phyloP scores from a whole-genome alignment of 2,113 vertebrate genomes.

The Corvus cornix region DNA sequence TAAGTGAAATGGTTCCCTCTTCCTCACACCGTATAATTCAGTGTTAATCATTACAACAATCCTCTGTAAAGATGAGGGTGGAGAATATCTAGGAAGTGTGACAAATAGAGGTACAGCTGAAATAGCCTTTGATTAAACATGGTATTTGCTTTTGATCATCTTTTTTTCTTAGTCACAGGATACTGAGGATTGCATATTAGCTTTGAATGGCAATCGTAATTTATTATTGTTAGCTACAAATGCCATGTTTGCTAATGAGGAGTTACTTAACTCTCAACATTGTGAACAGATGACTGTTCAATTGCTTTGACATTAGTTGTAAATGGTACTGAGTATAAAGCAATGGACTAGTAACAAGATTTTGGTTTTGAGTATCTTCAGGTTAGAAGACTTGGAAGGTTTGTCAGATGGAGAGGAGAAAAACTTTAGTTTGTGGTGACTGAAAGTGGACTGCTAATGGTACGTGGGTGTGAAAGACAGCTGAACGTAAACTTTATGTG shows the following conservation, averaged over 20 bases:
- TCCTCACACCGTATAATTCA: not conserved
- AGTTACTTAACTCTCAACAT: not conserved
- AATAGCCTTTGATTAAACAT: not conserved
- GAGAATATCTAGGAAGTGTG: not conserved
- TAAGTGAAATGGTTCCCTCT: not conserved
- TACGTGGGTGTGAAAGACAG: not conserved
- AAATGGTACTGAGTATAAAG: not conserved
- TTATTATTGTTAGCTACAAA: not conserved
- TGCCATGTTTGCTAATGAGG: not conserved
- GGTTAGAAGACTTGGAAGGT: not conserved
- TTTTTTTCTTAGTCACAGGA: not conserved
- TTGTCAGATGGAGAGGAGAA: not conserved
- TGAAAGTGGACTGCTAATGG: not conserved
- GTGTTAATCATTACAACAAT: not conserved
- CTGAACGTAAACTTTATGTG: not conserved
- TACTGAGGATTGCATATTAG: not conserved
- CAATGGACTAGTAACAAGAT: not conserved
- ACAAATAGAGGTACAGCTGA: not conserved
- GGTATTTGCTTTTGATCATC: constrained; percentile 6
- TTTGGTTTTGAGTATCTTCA: not conserved
- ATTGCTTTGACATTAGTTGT: not conserved
- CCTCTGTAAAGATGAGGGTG: not conserved
- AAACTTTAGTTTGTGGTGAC: not conserved
- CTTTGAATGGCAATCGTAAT: not conserved
- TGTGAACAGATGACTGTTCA: not conserved